Base-by-base conservation (phyloP, 2,888 invertebrate genomes). In the Cephalotes varians region DNA sequence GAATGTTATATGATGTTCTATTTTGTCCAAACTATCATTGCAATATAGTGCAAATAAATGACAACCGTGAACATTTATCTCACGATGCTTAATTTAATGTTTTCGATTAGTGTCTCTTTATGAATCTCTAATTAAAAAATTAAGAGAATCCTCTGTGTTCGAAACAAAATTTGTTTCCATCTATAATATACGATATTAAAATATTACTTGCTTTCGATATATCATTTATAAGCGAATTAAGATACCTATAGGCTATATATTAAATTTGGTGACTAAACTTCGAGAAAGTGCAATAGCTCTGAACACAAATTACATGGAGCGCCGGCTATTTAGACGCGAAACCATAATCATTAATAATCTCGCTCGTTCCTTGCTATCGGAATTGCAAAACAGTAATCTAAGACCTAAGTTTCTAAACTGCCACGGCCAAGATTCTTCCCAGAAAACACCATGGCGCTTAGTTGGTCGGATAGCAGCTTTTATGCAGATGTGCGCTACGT, bases 351-450 rank as follows among this genome's bases (percentile, higher is more conserved):
- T 74, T 51, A 74, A 76, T 76, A 76, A 76, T 76, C 51, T 51
- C 37, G 51, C 28, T 51, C 37, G 49, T 49, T 40, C 31, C 58
- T 47, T 18, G 62, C 44, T 76, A 76, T 76, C 65, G 76, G 37
- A 76, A 76, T 76, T 76, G 65, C 76, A 51, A 76, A 76, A 65
- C 51, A 51, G 76, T 76, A 64, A 76, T 76, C 37, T 74, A 64
- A 74, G 64, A 65, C 12, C 40, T 12, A 37, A 51, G 51, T 51
- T 18, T 65, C 76, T 51, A n/a, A 76, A 76, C 51, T 65, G 51
- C 65, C 49, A 15, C 64, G n/a, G 18, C 5, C 76, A 51, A 65
- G 51, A 65, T 65, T 76, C 65, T 37, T 74, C 64, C 18, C 37
- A 64, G 51, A 76, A 76, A 51, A 25, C 51, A 51, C 25, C 56